These are phyloP conservation scores for Tipula vernalis DNA, from an alignment of 2,888 invertebrate species.

Conservation along the genomic window DNA sequence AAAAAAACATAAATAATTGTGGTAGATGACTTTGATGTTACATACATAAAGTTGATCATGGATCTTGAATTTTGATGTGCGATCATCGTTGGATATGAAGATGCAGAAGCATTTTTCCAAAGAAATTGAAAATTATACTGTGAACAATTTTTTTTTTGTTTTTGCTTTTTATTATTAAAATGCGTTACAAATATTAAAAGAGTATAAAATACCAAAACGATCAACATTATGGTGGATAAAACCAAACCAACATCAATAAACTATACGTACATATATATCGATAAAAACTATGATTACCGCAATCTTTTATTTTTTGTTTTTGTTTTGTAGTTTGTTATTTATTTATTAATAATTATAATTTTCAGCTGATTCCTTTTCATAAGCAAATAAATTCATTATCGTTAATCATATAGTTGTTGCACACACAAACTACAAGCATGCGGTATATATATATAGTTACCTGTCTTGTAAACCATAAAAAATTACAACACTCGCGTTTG, in stretches of 20 bases:
- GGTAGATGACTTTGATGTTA: background rate
- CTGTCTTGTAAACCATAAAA: background rate
- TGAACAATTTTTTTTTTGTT: background rate
- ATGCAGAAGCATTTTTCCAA: background rate
- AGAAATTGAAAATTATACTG: background rate
- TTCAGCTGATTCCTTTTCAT: background rate
- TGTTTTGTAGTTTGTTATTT: background rate
- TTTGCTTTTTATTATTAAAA: background rate
- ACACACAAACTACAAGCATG: background rate
- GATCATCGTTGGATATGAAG: background rate
- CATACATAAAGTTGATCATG: background rate
- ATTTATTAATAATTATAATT: background rate
- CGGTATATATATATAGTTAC: background rate
- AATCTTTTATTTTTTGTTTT: background rate
- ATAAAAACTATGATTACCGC: background rate
- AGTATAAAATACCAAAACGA: background rate
- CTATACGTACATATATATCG: background rate
- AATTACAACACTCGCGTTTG: background rate
- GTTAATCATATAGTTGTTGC: background rate
- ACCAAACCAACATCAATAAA: background rate
- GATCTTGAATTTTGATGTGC: background rate
- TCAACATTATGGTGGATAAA: background rate
- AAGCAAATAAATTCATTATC: background rate
- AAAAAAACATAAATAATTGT: background rate
- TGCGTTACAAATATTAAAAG: background rate